phyloP scores from a whole-genome alignment of 2,888 invertebrate genomes.

The Pemphredon lugubris region DNA sequence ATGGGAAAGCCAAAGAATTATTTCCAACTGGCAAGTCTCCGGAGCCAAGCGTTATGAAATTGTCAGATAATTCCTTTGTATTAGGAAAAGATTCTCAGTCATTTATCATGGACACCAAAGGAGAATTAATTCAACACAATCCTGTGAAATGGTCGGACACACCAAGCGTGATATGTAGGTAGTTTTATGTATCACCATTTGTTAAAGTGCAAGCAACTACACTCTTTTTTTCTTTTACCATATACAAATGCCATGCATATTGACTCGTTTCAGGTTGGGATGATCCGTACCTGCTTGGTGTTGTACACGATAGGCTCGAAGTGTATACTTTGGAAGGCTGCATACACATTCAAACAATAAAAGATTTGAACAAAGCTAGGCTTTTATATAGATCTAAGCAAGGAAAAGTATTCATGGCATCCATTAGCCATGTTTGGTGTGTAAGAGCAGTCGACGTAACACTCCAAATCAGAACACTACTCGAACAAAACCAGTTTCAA shows the following conservation, averaged over 20 bases:
- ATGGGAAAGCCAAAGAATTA: conserved; percentile 89
- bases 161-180: conserved; percentile 86
- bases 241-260: conserved; percentile 18
- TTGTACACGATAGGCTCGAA: conserved; percentile 91
- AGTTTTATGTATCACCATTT: conserved; percentile 4
- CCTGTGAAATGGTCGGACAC: conserved; percentile 91
- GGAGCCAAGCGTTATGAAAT: conserved; percentile 91
- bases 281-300: conserved; percentile 94
- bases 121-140: conserved; percentile 86
- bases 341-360: conserved; percentile 90
- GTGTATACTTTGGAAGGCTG: conserved; percentile 92
- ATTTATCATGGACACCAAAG: conserved; percentile 90
- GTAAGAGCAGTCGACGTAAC: conserved; percentile 90
- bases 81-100: conserved; percentile 94
- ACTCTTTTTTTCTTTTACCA: neutral
- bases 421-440: conserved; percentile 94
- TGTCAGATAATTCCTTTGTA: conserved; percentile 89
- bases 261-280: conserved; percentile 88
- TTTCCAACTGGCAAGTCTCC: conserved; percentile 92
- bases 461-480: conserved; percentile 91
- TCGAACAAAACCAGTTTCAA: conserved; percentile 96
- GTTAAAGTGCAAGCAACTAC: neutral
- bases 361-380: conserved; percentile 88
- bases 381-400: conserved; percentile 88
- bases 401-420: conserved; percentile 93